These are phyloP conservation scores for Drosophila ogumai DNA, from an alignment of 1,140 invertebrate genomes.

Conservation along the genomic window DNA sequence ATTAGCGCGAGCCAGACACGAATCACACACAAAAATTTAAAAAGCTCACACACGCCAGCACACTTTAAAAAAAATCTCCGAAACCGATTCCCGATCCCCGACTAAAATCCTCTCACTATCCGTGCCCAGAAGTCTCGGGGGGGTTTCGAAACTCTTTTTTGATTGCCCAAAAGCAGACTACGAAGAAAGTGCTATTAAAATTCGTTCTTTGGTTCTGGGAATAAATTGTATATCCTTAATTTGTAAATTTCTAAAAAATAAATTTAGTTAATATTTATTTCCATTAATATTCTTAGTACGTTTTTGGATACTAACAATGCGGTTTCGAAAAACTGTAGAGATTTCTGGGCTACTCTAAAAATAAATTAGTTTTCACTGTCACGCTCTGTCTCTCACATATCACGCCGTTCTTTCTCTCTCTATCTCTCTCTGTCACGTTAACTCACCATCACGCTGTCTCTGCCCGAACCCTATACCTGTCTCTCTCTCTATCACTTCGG, in stretches of 20 bases:
- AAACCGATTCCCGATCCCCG: background rate
- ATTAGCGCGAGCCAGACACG: constrained; percentile 29
- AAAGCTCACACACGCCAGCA: constrained; percentile 42
- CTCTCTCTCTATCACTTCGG: constrained; percentile 30
- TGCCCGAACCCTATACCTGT: constrained; percentile 21
- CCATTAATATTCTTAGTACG: background rate
- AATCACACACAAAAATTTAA: constrained; percentile 3
- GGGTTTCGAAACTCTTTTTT: background rate
- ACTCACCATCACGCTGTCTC: constrained; percentile 47
- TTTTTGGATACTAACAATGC: background rate
- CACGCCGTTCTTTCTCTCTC: constrained; percentile 30
- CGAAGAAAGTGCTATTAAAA: background rate
- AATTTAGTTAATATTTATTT: background rate
- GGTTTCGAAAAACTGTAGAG: background rate
- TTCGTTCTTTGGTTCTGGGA: background rate
- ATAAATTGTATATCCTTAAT: background rate
- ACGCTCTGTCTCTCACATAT: constrained; percentile 36
- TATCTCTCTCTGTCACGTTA: constrained; percentile 33
- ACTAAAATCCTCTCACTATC: background rate
- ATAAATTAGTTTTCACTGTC: constrained; percentile 24
- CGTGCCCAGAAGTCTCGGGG: constrained; percentile 4
- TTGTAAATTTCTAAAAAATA: background rate
- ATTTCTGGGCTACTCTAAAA: constrained; percentile 20
- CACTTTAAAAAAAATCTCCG: background rate
- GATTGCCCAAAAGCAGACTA: too few relatives aligned